A percentile compares a stretch with the other conserved stretches of the same genome.
Conservation (phyloP, 2,797 vertebrate genomes). For the Platyrinchus mystaceus region DNA sequence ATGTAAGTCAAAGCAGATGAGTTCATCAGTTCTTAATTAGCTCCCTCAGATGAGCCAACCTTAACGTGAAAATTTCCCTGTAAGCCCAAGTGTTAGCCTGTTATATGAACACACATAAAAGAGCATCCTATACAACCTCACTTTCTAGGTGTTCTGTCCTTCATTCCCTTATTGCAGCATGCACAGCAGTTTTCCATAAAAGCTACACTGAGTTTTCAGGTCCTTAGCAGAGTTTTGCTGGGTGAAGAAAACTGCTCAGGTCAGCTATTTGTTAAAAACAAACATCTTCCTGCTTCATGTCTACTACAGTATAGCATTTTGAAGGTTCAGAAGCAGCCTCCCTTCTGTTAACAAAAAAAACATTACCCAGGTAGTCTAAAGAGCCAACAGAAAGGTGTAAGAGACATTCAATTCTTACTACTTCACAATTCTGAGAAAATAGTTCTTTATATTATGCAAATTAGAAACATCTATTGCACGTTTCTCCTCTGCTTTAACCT, state of each 20-base stretch:
- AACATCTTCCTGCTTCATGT: not conserved
- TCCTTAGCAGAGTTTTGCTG: not conserved
- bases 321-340: not conserved
- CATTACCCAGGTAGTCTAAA: not conserved
- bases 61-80: not conserved
- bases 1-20: not conserved
- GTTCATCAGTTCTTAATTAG: not conserved
- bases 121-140: not conserved
- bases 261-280: not conserved
- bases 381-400: not conserved
- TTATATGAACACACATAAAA: not conserved
- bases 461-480: not conserved
- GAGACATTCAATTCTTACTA: not conserved
- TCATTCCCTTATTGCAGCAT: not conserved
- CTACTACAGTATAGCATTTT: not conserved
- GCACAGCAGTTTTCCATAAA: not conserved
- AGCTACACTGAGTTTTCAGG: not conserved
- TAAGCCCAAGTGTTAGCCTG: not conserved
- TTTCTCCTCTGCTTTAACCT: not conserved
- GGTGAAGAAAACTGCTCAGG: not conserved
- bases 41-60: not conserved
- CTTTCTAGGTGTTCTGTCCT: not conserved
- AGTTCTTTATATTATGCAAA: not conserved
- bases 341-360: not conserved
- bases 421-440: not conserved